phyloP scores from a whole-genome alignment of 2,113 vertebrate species.

The Camarhynchus parvulus region DNA sequence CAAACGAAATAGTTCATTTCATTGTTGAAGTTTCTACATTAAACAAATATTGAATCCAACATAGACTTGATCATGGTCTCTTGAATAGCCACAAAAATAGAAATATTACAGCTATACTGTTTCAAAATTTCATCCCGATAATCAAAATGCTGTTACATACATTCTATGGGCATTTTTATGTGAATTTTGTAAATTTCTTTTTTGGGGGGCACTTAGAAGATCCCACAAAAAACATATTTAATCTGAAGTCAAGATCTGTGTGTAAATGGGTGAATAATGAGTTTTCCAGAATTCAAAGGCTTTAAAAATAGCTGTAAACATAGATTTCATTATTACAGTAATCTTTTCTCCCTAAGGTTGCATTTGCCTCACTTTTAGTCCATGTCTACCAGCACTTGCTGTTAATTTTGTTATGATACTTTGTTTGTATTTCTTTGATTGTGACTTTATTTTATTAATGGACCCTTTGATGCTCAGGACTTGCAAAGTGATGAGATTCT shows the following conservation, averaged over 20 bases:
- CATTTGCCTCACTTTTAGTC: neutral
- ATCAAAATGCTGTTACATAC: neutral
- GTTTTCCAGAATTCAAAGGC: neutral
- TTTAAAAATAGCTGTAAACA: neutral
- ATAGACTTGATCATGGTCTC: neutral
- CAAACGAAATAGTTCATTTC: neutral
- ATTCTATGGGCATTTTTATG: neutral
- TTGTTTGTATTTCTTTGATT: neutral
- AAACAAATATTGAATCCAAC: neutral
- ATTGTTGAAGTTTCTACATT: neutral
- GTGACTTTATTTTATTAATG: neutral
- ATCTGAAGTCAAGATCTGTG: neutral
- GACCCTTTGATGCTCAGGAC: neutral
- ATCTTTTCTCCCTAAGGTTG: neutral
- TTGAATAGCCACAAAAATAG: neutral
- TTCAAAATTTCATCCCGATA: neutral
- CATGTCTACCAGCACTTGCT: neutral
- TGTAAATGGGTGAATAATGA: neutral
- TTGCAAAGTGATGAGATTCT: slow-evolving; percentile 6
- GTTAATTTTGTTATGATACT: neutral
- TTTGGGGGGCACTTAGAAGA: neutral
- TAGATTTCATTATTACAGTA: neutral
- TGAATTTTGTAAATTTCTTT: neutral
- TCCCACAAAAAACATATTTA: neutral
- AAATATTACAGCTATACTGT: neutral